These are phyloP conservation scores for Papilio demoleus DNA, from an alignment of 2,888 invertebrate genomes.

Conservation along the genomic window DNA sequence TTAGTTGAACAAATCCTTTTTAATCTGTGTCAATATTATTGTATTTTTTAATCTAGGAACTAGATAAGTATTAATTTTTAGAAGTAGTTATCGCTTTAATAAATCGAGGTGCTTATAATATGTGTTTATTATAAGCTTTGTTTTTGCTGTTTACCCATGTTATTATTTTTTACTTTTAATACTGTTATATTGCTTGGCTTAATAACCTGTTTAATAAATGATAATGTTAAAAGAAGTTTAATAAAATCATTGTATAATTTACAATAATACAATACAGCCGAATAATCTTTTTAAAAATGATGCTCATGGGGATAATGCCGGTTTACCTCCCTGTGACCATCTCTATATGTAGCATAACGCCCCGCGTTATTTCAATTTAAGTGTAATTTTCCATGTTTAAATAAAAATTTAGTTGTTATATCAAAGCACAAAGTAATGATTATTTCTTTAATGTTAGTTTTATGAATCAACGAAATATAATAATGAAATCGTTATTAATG, in stretches of 20 bases:
- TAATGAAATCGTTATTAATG: slow-evolving; percentile 4
- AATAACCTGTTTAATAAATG: slow-evolving; percentile 4
- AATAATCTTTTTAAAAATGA: no score
- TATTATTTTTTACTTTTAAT: slow-evolving; percentile 36
- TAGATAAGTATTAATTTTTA: slow-evolving; percentile 48
- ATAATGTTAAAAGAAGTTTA: not conserved
- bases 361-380: not conserved
- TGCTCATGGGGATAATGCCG: no score
- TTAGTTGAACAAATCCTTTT: slow-evolving; percentile 44
- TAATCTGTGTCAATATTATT: slow-evolving; percentile 26
- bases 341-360: not conserved
- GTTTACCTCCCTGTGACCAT: no score
- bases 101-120: slow-evolving; percentile 67
- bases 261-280: no score
- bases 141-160: slow-evolving; percentile 49
- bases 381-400: no score
- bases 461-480: slow-evolving; percentile 3
- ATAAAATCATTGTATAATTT: slow-evolving; percentile 2
- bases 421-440: slow-evolving; percentile 9
- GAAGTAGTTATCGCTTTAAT: slow-evolving; percentile 67
- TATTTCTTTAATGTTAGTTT: not conserved
- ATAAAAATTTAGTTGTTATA: no score
- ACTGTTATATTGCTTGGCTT: no score
- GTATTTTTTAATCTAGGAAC: slow-evolving; percentile 29
- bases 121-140: slow-evolving; percentile 8